Evolutionary conservation across 2,888 invertebrate genomes (phyloP), one percentile per base, ranked within the genome.

Genomic region (Sclerodermus sp.): DNA sequence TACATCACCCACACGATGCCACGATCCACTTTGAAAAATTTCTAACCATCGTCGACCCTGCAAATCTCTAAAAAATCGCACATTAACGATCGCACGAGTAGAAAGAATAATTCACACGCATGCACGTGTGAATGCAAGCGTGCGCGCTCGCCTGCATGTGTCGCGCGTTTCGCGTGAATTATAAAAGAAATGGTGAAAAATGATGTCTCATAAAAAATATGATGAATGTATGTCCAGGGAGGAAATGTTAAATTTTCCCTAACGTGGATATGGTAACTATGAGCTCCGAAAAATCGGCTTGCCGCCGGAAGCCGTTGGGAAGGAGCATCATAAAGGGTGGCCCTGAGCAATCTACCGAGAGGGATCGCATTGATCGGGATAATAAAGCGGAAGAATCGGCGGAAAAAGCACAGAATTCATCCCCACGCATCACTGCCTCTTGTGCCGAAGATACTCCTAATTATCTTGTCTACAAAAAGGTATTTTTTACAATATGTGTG

Each of bases 381-480:
- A 48, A 43, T 50, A 57, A 50, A 41, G 57, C 45, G 42, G 60
- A 46, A 17, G 57, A 59, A 45, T 47, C 49, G 38, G 47, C 54
- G 37, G 64, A 58, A 45, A 62, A 57, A 49, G 57, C 55, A 16
- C 58, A 42, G 18, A 62, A 40, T 51, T 47, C 18, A 55, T 60
- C 16, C 57, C 60, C 31, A 51, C 54, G 55, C 67, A 62, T 62
- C 70, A 81, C 83, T 78, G 79, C 83, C 12, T 79, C 83, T 10
- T 82, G 83, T 6, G 82, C 84, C 0, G 91, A 91, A 70, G 91
- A 93, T 77, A 89, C 91, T 0, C 93, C 93, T 10, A 93, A 94
- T 79, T 90, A 90, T 74, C 84, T 93, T 60, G 89, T 94, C 29
- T 94, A 93, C 73, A 90, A 90, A 77, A 93, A 93, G 87, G 93